Conservation (phyloP, 30 jellyfish, hydroid and myxozoan genomes). For the Sanderia malayensis region DNA sequence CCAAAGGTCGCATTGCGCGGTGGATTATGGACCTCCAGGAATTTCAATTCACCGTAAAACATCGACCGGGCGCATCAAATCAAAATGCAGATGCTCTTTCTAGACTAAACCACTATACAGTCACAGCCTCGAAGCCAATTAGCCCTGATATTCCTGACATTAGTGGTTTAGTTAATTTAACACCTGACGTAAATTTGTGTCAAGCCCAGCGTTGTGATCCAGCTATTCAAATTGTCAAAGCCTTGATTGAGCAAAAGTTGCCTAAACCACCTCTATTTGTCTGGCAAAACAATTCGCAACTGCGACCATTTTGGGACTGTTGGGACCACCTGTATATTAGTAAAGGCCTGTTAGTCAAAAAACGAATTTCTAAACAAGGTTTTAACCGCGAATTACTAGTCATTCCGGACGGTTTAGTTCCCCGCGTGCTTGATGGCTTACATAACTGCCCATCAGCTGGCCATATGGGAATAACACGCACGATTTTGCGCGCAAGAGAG, state of each 20-base stretch:
- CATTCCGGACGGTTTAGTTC: neutral
- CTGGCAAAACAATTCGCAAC: too few relatives aligned
- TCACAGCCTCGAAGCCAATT: neutral
- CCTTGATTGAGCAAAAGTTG: conserved; percentile 7
- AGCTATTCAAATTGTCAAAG: neutral
- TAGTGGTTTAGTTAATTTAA: too few relatives aligned
- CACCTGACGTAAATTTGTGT: conserved; percentile 14
- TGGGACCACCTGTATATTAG: neutral
- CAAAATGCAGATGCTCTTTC: conserved; percentile 37
- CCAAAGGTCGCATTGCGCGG: conserved; percentile 42
- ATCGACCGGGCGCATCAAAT: conserved; percentile 36
- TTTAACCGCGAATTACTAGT: neutral
- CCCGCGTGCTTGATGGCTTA: neutral
- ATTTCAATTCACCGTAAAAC: conserved; percentile 18
- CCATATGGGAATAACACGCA: neutral
- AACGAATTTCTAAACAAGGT: neutral
- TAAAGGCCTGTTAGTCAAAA: neutral
- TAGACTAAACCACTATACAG: neutral
- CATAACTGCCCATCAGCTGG: neutral
- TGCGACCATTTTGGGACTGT: conserved; percentile 8
- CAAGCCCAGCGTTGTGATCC: conserved; percentile 29
- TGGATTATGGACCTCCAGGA: conserved; percentile 44
- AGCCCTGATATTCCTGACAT: conserved; percentile 6
- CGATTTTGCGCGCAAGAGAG: neutral
- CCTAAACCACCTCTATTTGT: conserved; percentile 17